A percentile compares a stretch with the other conserved stretches of the same genome.
Conservation (phyloP, 2,888 invertebrate genomes). For the Scaptomyza cyrtandrae region DNA sequence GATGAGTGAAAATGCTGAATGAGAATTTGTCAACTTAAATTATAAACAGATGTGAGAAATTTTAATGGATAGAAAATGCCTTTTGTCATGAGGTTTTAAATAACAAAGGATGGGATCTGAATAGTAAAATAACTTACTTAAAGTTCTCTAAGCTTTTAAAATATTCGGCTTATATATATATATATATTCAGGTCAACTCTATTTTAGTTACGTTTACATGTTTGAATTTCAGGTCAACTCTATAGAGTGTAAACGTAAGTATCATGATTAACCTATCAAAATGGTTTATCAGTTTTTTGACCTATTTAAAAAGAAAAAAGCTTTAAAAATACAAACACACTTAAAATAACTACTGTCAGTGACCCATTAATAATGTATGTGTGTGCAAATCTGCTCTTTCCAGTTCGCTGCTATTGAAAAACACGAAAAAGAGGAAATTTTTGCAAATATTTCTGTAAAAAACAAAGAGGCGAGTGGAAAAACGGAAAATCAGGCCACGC, state of each 20-base stretch:
- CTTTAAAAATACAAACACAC: neutral
- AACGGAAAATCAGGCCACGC: conserved; percentile 46
- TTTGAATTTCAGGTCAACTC: no score
- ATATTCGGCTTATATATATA: no score
- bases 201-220: no score
- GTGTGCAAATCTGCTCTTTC: conserved; percentile 35
- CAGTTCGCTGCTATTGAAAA: conserved; percentile 49
- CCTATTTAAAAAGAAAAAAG: neutral
- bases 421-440: conserved; percentile 22
- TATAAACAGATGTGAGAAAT: conserved; percentile 5
- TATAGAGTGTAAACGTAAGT: neutral
- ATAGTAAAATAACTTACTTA: no score
- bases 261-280: neutral
- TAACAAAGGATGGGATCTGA: neutral
- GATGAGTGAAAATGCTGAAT: conserved; percentile 12
- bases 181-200: no score
- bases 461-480: conserved; percentile 23
- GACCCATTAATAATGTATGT: conserved; percentile 16
- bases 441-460: conserved; percentile 24
- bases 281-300: neutral
- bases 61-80: neutral
- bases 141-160: no score
- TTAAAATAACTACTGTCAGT: neutral
- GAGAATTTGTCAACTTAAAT: conserved; percentile 12
- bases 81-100: neutral